Conservation (phyloP, 2,888 invertebrate species). For the Neocrepidodera transversa region DNA sequence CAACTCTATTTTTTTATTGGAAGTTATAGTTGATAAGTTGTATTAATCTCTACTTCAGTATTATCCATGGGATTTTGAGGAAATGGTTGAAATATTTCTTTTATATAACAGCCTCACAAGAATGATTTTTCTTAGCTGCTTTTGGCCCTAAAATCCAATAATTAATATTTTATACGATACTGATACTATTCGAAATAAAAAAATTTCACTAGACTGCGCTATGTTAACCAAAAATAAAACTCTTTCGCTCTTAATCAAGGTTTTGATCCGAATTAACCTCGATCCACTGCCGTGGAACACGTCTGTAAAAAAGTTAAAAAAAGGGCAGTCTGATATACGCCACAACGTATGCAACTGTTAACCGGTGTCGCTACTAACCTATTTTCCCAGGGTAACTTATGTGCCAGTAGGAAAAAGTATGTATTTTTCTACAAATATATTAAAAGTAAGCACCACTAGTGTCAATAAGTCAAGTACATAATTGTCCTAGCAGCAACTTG, state of each 20-base stretch:
- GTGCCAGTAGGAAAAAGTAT: too few species aligned
- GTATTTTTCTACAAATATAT: too few species aligned
- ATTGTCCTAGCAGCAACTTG: too few species aligned
- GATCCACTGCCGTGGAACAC: not conserved
- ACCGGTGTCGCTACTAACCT: constrained; percentile 11
- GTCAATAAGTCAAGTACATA: too few species aligned
- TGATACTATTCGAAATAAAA: not conserved
- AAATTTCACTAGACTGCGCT: not conserved
- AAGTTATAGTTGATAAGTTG: not conserved
- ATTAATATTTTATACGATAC: too few species aligned
- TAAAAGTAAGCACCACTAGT: too few species aligned
- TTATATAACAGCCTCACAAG: too few species aligned
- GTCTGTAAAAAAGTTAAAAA: not conserved
- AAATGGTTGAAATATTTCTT: too few species aligned
- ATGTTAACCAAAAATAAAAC: constrained; percentile 9
- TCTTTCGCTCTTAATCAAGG: constrained; percentile 14
- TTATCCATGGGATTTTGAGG: too few species aligned
- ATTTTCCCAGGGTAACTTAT: constrained; percentile 3
- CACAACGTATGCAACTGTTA: constrained; percentile 20
- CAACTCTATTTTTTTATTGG: not conserved
- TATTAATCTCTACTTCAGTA: not conserved
- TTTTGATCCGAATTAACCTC: constrained; percentile 10
- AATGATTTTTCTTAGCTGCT: too few species aligned
- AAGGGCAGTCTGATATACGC: not conserved
- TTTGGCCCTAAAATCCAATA: too few species aligned